Percentiles rank a stretch among this genome's conserved stretches.
Conservation (phyloP, 2,113 vertebrate species). For the Climacteris rufus region DNA sequence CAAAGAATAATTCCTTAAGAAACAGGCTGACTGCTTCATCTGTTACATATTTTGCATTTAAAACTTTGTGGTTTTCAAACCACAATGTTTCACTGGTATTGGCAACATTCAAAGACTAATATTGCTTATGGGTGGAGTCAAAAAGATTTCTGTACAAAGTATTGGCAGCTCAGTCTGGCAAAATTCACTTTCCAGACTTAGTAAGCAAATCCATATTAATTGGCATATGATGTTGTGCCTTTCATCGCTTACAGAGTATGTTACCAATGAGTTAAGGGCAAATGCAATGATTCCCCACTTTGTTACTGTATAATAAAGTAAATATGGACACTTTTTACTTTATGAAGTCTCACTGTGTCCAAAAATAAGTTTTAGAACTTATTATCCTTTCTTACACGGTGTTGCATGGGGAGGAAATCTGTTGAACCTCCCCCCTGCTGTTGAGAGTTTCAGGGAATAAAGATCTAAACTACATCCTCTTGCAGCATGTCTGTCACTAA, state of each 20-base stretch:
- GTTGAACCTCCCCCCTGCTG: background rate
- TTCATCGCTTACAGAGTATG: background rate
- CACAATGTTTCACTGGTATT: constrained; percentile 21
- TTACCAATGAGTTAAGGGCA: background rate
- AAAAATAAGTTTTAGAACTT: background rate
- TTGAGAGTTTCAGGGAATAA: background rate
- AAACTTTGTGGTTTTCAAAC: constrained; percentile 22
- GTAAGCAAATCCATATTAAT: background rate
- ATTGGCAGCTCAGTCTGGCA: background rate
- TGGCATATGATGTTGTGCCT: background rate
- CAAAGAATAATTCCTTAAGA: background rate
- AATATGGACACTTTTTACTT: background rate
- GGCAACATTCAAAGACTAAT: constrained; percentile 17
- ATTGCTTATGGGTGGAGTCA: constrained; percentile 13
- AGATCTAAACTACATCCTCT: background rate
- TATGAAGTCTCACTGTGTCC: background rate
- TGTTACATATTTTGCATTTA: background rate
- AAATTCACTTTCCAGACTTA: background rate
- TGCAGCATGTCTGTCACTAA: background rate
- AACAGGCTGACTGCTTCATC: background rate
- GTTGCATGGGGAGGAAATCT: background rate
- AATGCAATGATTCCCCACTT: background rate
- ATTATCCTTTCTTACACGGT: background rate
- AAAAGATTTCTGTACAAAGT: constrained; percentile 9
- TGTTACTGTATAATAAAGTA: background rate